Percentiles rank a stretch among this genome's conserved stretches.
phyloP scores from a whole-genome alignment of 2,888 invertebrate genomes.

The Drymonia ruficornis region DNA sequence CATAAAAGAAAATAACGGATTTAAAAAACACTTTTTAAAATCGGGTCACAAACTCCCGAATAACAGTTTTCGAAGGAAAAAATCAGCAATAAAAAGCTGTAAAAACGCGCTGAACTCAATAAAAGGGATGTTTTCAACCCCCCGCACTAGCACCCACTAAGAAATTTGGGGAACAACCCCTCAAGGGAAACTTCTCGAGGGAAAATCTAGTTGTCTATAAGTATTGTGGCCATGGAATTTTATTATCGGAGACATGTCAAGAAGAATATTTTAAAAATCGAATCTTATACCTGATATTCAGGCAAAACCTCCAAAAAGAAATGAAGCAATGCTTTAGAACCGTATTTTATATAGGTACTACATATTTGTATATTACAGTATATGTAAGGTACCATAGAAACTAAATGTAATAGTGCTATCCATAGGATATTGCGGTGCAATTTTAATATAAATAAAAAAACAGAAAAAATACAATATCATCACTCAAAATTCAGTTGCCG shows the following conservation, averaged over 20 bases:
- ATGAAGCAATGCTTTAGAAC: no score
- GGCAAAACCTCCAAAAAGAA: no score
- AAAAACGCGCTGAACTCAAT: constrained; percentile 34
- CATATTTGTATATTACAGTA: no score
- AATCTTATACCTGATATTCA: neutral
- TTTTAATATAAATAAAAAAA: no score
- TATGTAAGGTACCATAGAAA: no score
- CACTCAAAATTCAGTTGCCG: no score
- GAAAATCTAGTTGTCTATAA: constrained; percentile 43
- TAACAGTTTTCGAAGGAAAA: neutral
- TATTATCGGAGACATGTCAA: neutral
- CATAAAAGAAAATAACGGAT: neutral
- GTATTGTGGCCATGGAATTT: constrained; percentile 20
- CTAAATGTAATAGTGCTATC: no score
- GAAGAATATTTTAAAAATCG: neutral
- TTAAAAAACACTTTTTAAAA: neutral
- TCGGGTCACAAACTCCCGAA: neutral
- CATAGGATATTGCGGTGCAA: no score
- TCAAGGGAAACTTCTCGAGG: constrained; percentile 35
- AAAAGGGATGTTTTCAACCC: constrained; percentile 34
- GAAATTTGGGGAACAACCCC: constrained; percentile 37
- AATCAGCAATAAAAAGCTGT: constrained; percentile 10
- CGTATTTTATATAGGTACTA: no score
- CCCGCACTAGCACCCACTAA: constrained; percentile 25
- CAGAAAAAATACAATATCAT: no score